phyloP scores from a whole-genome alignment of 2,888 invertebrate genomes.

The Drosophila affinis region DNA sequence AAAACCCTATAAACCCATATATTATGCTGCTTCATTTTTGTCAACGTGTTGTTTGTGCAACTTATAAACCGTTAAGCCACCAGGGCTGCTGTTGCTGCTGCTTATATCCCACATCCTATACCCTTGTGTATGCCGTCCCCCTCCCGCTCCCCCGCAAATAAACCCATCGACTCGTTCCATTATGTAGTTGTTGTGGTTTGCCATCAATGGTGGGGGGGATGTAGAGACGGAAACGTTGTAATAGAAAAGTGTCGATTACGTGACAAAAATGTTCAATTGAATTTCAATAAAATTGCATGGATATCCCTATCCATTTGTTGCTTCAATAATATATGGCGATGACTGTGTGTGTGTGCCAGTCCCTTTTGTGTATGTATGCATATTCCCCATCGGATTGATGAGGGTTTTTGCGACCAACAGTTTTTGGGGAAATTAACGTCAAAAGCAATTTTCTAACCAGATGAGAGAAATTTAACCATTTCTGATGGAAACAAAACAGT shows the following conservation, averaged over 20 bases:
- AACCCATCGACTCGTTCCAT: slow-evolving; percentile 33
- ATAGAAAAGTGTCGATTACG: slow-evolving; percentile 75
- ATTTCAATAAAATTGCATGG: slow-evolving; percentile 67
- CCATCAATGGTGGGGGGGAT: not conserved
- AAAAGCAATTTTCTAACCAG: slow-evolving; percentile 49
- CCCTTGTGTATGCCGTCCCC: slow-evolving; percentile 57
- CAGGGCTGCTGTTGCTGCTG: slow-evolving; percentile 35
- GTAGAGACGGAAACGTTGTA: slow-evolving; percentile 50
- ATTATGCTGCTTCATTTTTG: slow-evolving; percentile 64
- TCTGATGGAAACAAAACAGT: not conserved
- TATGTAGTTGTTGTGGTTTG: slow-evolving; percentile 60
- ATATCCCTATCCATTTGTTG: slow-evolving; percentile 68
- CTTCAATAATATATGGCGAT: slow-evolving; percentile 71
- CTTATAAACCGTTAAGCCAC: slow-evolving; percentile 61
- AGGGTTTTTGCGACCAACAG: slow-evolving; percentile 57
- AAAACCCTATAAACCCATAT: slow-evolving; percentile 57
- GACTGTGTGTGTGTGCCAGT: slow-evolving; percentile 17
- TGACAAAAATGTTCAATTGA: slow-evolving; percentile 79
- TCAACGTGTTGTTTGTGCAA: slow-evolving; percentile 61
- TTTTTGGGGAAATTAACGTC: slow-evolving; percentile 65
- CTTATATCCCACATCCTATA: slow-evolving; percentile 53
- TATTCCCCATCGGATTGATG: slow-evolving; percentile 61
- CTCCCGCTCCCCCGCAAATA: slow-evolving; percentile 2
- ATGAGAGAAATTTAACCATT: slow-evolving; percentile 22
- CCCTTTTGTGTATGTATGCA: slow-evolving; percentile 1